Conservation (phyloP, 2,888 invertebrate species). For the Adelphocoris suturalis region DNA sequence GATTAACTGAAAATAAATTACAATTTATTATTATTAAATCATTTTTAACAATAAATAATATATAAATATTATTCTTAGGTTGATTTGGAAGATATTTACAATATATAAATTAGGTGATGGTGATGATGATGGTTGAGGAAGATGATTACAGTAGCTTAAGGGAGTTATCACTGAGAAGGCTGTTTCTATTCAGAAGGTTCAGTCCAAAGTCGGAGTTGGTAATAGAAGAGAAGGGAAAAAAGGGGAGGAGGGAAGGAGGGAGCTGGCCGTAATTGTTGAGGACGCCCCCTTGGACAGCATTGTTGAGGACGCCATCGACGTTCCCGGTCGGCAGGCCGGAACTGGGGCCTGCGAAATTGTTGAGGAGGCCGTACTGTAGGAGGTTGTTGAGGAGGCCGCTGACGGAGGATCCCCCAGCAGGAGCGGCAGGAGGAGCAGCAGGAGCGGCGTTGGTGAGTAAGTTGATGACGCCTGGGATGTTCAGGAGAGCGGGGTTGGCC, state of each 20-base stretch:
- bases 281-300: not conserved
- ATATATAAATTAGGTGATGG: too few relatives aligned
- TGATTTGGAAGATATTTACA: too few relatives aligned
- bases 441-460: not conserved
- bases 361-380: not conserved
- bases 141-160: too few relatives aligned
- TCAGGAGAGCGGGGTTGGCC: not conserved
- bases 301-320: not conserved
- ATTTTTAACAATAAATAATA: too few relatives aligned
- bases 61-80: too few relatives aligned
- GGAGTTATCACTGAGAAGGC: not conserved
- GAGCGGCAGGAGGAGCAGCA: not conserved
- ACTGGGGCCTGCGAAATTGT: too few relatives aligned
- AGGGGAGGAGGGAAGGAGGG: too few relatives aligned
- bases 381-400: not conserved
- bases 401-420: not conserved
- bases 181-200: not conserved
- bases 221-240: not conserved
- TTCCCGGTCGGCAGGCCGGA: not conserved
- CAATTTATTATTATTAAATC: too few relatives aligned
- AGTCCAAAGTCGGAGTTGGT: not conserved
- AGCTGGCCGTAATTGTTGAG: too few relatives aligned
- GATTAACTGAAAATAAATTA: too few relatives aligned
- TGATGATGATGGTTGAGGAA: too few relatives aligned
- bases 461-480: not conserved